Base-by-base conservation (phyloP, 2,797 vertebrate genomes). In the Gymnoscopelus braueri region DNA sequence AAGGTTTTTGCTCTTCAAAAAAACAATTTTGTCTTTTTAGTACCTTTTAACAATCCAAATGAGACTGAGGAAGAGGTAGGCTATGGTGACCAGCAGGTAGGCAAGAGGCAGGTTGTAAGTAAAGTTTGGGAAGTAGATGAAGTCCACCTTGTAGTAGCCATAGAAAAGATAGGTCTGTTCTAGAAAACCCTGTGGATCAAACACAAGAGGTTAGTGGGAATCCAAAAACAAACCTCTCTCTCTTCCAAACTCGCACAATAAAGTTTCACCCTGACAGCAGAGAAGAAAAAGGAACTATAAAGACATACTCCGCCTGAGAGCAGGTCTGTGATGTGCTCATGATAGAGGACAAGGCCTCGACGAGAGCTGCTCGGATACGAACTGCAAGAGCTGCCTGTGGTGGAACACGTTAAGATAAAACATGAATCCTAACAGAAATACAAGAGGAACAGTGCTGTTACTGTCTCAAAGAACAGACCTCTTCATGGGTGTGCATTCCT, bases 1-100 rank as follows among this genome's bases (percentile, higher is more conserved):
- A 8, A 15, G 3, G 32, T 19, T 49, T 67, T 12, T 5, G 11
- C 4, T 67, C 23, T 44, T 55, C 1, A 52, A 56, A 53, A 11
- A 60, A 26, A 19, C 9, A 32, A n/a, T 6, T 14, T 24, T 14
- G 1, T 1, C 5, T 48, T 86, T 88, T 51, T 15, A 1, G 8
- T 83, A 98, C 98, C 98, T 96, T 91, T 95, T 97, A 63, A 98
- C 93, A 51, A 98, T 96, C 97, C 97, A 99, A 60, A 97, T 23
- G 15, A 98, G 93, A 75, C 97, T 99, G 76, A 99, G 85, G 1
- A 95, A 87, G 60, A 99, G 92, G 89, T 95, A 99, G 47, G 86
- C 86, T 58, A 98, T 6, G 0, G 97, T 97, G 76, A 91, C 82
- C 79, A 99, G 84, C 77, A 99, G 87, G 87, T 99, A 99, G 0